Evolutionary conservation across 2,113 vertebrate genomes (phyloP), one percentile per base, ranked within the genome.

Genomic region (Plestiodon gilberti): DNA sequence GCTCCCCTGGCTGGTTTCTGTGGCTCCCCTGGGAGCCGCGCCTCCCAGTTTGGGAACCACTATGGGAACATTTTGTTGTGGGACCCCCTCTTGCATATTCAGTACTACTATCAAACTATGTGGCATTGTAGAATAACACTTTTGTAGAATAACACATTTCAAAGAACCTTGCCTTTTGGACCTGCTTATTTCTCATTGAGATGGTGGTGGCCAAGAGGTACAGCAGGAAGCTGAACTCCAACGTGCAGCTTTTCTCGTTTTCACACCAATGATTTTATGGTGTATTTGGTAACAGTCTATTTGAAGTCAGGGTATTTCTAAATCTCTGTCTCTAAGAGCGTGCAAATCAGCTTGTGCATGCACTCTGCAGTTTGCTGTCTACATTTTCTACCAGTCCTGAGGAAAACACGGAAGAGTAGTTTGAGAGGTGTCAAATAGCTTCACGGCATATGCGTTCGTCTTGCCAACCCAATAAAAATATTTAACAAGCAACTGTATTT

Each of bases 181-280:
- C 80, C 84, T 57, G 85, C 88, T 93, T 86, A 86, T 52, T 84
- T 4, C 64, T 89, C 33, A 81, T 87, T 92, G 89, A 80, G 82
- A 59, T 87, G 87, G 87, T 78, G 82, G 64, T 91, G 80, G 81
- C 91, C 61, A 82, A 94, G 87, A 90, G 69, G 75, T 90, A 88
- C 81, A 84, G 91, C 90, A 89, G 43, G 48, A 70, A 91, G 59
- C 81, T 76, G 80, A 62, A 92, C 69, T 89, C 81, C 61, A 92
- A 67, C 57, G 80, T 9, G 62, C 89, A 83, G 84, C 87, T 75
- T 92, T 92, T 93, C 86, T 94, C 88, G 92, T 88, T 78, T 89
- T 92, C 70, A 59, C 7, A 87, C 38, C 70, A 67, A 80, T 80
- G 81, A 73, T 88, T 90, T 71, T 75, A 74, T 92, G 86, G 70